Conservation (phyloP, 2,888 invertebrate genomes). For the Eurois occulta region DNA sequence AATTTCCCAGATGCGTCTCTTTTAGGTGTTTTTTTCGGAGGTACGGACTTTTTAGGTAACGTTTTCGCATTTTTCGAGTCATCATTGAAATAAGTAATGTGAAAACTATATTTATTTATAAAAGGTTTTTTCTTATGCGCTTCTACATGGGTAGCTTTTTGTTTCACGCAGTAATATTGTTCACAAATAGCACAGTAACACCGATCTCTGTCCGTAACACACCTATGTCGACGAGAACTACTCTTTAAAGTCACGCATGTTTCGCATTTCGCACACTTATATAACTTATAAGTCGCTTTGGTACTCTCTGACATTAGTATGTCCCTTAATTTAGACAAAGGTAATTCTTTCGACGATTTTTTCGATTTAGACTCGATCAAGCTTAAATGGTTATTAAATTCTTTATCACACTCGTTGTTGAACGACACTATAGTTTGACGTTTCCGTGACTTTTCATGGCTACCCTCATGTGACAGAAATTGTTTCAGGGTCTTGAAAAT, state of each 20-base stretch:
- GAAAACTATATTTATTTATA: slow-evolving; percentile 48
- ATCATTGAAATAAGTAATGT: slow-evolving; percentile 64
- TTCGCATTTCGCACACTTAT: slow-evolving; percentile 45
- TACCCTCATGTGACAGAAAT: slow-evolving; percentile 24
- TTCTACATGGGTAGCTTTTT: slow-evolving; percentile 47
- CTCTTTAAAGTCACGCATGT: slow-evolving; percentile 37
- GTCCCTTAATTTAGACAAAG: background rate
- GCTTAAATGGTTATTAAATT: slow-evolving; percentile 48
- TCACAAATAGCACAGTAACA: slow-evolving; percentile 58
- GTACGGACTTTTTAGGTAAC: background rate
- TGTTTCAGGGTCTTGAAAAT: slow-evolving; percentile 21
- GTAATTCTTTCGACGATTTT: background rate
- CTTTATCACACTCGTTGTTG: slow-evolving; percentile 51
- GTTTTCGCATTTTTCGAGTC: slow-evolving; percentile 3
- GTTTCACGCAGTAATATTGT: slow-evolving; percentile 19
- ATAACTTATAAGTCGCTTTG: slow-evolving; percentile 21
- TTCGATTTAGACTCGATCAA: slow-evolving; percentile 22
- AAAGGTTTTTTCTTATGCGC: slow-evolving; percentile 53
- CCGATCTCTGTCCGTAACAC: background rate
- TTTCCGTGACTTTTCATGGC: slow-evolving; percentile 13
- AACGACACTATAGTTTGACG: slow-evolving; percentile 43
- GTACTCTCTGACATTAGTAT: background rate
- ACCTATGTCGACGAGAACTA: slow-evolving; percentile 30
- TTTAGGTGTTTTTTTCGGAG: background rate
- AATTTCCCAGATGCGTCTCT: background rate